phyloP scores from a whole-genome alignment of 2,113 vertebrate genomes.

The Etia nguti region DNA sequence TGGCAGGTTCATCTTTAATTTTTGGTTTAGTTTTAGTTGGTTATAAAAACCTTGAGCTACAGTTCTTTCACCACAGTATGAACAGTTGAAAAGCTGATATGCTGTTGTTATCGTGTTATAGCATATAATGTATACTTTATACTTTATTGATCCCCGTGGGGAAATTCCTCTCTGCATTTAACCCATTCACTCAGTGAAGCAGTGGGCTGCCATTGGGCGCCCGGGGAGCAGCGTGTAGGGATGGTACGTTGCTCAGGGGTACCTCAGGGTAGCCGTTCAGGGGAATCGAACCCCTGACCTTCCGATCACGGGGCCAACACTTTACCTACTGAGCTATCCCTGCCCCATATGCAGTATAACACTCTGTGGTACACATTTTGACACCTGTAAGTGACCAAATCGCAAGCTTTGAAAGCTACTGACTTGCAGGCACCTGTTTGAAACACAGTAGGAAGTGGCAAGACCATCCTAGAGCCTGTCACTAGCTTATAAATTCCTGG shows the following conservation, averaged over 20 bases:
- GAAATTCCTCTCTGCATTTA: too few relatives aligned
- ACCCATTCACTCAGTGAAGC: too few relatives aligned
- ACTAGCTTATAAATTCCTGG: background rate
- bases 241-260: too few relatives aligned
- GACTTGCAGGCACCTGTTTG: background rate
- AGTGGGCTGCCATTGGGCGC: too few relatives aligned
- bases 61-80: background rate
- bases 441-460: background rate
- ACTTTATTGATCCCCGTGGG: too few relatives aligned
- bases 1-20: background rate
- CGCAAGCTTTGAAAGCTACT: background rate
- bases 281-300: too few relatives aligned
- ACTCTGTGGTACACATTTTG: background rate
- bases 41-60: background rate
- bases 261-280: too few relatives aligned
- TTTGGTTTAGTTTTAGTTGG: background rate
- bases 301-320: too few relatives aligned
- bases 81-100: background rate
- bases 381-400: accelerated
- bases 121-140: too few relatives aligned
- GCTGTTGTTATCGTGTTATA: background rate
- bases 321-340: too few relatives aligned
- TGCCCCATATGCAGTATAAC: too few relatives aligned
- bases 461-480: background rate
- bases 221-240: too few relatives aligned